A percentile compares a stretch with the other conserved stretches of the same genome.
phyloP scores from a whole-genome alignment of 2,113 vertebrate genomes.

The Ancistrus triradiatus region DNA sequence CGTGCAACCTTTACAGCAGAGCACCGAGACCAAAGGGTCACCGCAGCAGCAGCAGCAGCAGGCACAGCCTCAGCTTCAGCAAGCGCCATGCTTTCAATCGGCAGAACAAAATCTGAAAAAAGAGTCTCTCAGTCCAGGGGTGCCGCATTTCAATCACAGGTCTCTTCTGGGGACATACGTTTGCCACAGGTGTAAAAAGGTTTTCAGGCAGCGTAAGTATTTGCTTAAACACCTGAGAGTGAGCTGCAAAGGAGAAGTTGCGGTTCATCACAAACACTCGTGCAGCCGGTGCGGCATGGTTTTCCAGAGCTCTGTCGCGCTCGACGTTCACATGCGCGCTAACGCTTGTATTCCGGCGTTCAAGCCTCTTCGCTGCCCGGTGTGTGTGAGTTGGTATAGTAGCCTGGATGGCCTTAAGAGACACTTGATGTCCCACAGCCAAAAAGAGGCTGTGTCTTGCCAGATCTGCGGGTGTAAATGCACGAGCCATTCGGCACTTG shows the following conservation, averaged over 20 bases:
- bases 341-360: conserved; percentile 62
- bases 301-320: conserved; percentile 61
- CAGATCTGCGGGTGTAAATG: conserved; percentile 65
- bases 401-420: conserved; percentile 65
- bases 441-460: conserved; percentile 55
- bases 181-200: conserved; percentile 65
- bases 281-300: conserved; percentile 65
- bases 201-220: conserved; percentile 61
- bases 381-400: conserved; percentile 68
- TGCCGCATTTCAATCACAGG: conserved; percentile 1
- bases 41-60: conserved; percentile 18
- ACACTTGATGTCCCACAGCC: conserved; percentile 69
- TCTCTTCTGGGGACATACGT: conserved; percentile 43
- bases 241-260: conserved; percentile 60
- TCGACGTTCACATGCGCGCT: conserved; percentile 64
- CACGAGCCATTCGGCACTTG: conserved; percentile 61
- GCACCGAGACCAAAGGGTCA: conserved; percentile 41
- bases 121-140: neutral
- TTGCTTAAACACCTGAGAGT: conserved; percentile 62
- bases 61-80: conserved; percentile 44
- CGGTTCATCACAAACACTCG: conserved; percentile 50
- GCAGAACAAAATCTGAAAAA: conserved; percentile 4
- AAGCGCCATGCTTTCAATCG: neutral
- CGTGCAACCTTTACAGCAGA: conserved; percentile 57
- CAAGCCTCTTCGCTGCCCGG: conserved; percentile 66